phyloP scores from a whole-genome alignment of 2,888 invertebrate species.

The Caenorhabditis wallacei region DNA sequence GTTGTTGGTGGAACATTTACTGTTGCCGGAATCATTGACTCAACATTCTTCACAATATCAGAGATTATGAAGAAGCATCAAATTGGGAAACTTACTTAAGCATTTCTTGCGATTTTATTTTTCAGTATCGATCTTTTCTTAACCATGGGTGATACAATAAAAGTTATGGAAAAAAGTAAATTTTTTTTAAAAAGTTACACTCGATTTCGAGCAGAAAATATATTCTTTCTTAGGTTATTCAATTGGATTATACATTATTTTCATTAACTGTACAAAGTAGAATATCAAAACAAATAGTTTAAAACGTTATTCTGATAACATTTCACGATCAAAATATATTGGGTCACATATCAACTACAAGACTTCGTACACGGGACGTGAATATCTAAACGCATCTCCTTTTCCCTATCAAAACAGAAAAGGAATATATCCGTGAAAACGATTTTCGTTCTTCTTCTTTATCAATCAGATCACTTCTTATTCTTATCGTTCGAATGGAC shows the following conservation, averaged over 20 bases:
- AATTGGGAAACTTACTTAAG: constrained; percentile 85
- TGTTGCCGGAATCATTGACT: constrained; percentile 86
- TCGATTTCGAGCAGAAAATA: no score
- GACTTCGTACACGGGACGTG: constrained; percentile 24
- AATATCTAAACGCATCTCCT: background rate
- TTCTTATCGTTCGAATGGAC: constrained; percentile 59
- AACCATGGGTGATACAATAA: constrained; percentile 35
- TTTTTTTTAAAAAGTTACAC: no score
- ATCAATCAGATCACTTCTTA: constrained; percentile 54
- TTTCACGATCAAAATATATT: constrained; percentile 14
- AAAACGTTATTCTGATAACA: constrained; percentile 1
- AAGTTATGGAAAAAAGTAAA: background rate
- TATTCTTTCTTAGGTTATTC: no score
- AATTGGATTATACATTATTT: no score
- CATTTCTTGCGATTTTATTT: constrained; percentile 20
- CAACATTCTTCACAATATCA: constrained; percentile 86
- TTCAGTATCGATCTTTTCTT: constrained; percentile 33
- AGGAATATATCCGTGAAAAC: constrained; percentile 43
- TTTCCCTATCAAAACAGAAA: background rate
- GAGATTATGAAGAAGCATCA: constrained; percentile 86
- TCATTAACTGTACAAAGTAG: background rate
- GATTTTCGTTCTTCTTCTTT: constrained; percentile 33
- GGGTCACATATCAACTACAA: constrained; percentile 25
- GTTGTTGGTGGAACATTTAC: constrained; percentile 87
- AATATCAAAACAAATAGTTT: background rate